A percentile compares a stretch with the other conserved stretches of the same genome.
Evolutionary conservation across 1,140 invertebrate species (phyloP).

Genomic region (Lamellibrachia luymesi): DNA sequence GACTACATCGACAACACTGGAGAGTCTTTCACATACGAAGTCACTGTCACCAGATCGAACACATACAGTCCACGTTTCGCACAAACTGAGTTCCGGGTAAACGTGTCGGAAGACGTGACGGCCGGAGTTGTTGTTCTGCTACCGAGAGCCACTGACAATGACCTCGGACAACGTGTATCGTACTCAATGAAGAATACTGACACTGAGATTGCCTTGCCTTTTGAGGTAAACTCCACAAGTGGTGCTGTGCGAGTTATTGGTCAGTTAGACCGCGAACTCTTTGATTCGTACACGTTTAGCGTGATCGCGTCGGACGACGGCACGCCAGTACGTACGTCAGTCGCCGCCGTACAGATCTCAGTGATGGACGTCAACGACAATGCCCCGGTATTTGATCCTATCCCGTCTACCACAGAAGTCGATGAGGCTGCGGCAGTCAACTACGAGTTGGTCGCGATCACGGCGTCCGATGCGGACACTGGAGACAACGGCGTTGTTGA

Average conservation of each 20-base stretch:
- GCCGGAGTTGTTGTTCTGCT: slow-evolving; percentile 42
- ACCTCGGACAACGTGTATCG: slow-evolving; percentile 11
- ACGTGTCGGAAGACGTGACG: slow-evolving; percentile 38
- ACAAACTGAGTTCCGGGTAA: slow-evolving; percentile 31
- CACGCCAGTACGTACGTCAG: slow-evolving; percentile 8
- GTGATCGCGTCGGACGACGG: slow-evolving; percentile 3
- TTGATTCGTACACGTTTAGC: neutral
- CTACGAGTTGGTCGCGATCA: slow-evolving; percentile 9
- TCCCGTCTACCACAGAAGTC: slow-evolving; percentile 9
- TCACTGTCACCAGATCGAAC: slow-evolving; percentile 1
- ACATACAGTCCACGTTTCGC: neutral
- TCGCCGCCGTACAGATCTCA: neutral
- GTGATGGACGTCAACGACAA: slow-evolving; percentile 19
- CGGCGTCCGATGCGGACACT: slow-evolving; percentile 4
- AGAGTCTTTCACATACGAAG: slow-evolving; percentile 2
- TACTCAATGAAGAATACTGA: slow-evolving; percentile 40
- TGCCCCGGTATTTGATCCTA: slow-evolving; percentile 9
- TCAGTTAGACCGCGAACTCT: slow-evolving; percentile 20
- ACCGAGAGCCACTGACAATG: slow-evolving; percentile 23
- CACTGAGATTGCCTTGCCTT: slow-evolving; percentile 36
- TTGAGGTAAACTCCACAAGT: slow-evolving; percentile 32
- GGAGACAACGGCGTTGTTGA: slow-evolving; percentile 4
- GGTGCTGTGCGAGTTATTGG: slow-evolving; percentile 27
- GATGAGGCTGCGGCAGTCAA: slow-evolving; percentile 7
- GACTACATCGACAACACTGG: slow-evolving; percentile 11